phyloP scores from a whole-genome alignment of 2,797 vertebrate species.

The Myripristis murdjan region DNA sequence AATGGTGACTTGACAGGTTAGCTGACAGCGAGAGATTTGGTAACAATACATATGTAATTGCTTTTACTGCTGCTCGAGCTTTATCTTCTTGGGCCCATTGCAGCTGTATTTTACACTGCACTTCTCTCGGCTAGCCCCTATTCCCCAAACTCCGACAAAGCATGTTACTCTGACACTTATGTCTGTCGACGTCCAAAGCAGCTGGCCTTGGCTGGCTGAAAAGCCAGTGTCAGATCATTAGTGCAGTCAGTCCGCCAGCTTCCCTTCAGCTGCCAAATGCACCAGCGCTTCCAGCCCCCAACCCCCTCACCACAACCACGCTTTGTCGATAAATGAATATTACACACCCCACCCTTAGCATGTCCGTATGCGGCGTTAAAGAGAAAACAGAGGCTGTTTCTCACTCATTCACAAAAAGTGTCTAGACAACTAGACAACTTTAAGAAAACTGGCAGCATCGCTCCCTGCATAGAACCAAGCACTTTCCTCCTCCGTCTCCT shows the following conservation, averaged over 20 bases:
- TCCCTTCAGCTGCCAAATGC: constrained; percentile 76
- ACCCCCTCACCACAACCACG: constrained; percentile 26
- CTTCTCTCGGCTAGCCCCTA: constrained; percentile 45
- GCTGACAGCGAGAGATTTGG: constrained; percentile 76
- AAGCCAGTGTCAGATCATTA: constrained; percentile 84
- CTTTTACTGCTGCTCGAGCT: constrained; percentile 75
- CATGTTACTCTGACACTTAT: constrained; percentile 83
- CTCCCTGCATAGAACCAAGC: constrained; percentile 14
- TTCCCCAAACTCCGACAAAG: constrained; percentile 81
- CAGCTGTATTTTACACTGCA: constrained; percentile 76
- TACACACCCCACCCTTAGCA: constrained; percentile 34
- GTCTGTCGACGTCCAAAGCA: constrained; percentile 78
- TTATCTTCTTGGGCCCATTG: constrained; percentile 77
- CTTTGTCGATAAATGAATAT: constrained; percentile 60
- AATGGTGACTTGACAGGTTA: constrained; percentile 63
- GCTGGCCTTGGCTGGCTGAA: constrained; percentile 79
- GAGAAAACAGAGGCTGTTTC: constrained; percentile 5
- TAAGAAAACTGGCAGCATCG: constrained; percentile 38
- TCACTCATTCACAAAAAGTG: constrained; percentile 42
- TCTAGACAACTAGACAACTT: constrained; percentile 26
- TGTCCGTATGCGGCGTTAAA: constrained; percentile 32
- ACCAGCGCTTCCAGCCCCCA: constrained; percentile 63
- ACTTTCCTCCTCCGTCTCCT: constrained; percentile 12
- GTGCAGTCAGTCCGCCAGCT: constrained; percentile 70
- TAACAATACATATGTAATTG: constrained; percentile 84